Evolutionary conservation across 1,140 invertebrate species (phyloP), one percentile per base, ranked within the genome.

Genomic region (Drosophila sp.): DNA sequence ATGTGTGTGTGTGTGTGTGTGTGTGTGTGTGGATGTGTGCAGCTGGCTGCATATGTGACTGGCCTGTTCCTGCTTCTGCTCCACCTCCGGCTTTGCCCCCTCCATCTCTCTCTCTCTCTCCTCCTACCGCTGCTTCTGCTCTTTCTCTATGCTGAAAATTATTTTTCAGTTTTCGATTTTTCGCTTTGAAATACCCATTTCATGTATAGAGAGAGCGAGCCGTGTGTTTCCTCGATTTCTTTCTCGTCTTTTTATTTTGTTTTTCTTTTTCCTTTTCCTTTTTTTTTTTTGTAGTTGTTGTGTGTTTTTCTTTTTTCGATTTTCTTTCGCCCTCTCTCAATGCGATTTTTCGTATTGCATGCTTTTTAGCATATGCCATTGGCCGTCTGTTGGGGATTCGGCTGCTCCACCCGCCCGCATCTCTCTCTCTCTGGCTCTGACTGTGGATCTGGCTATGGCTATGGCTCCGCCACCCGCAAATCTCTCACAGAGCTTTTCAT

Each of bases 141-240:
- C 60, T 47, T 56, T 44, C 62, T 69, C 83, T 79, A 72, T 80
- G 84, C 70, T 89, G 77, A 77, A 84, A 87, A 87, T 89, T 89
- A 84, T 87, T 87, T 87, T 89, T 87, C 84, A 89, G 76, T 89
- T 87, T 89, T 87, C 84, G 84, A 89, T 89, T 87, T 89, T 89
- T 87, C 80, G 84, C 84, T 89, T 89, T 89, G 83, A 89, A 87
- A 87, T 87, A 89, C 80, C 84, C 80, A 89, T 80, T 89, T 83
- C 70, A 77, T 87, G 67, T 87, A 79, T 69, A 69, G 30, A 44
- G 30, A 23, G 41, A 50, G 40, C 5, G 27, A 63, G 76, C 66
- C 68, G 68, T 76, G 62, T 72, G 66, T 78, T 72, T 70, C 62
- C 56, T 72, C 72, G 75, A 75, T 76, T 73, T 83, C 66, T 80